Percentiles rank a stretch among this genome's conserved stretches.
Conservation (phyloP, 1,140 invertebrate genomes). For the Sminthurides bifidus region DNA sequence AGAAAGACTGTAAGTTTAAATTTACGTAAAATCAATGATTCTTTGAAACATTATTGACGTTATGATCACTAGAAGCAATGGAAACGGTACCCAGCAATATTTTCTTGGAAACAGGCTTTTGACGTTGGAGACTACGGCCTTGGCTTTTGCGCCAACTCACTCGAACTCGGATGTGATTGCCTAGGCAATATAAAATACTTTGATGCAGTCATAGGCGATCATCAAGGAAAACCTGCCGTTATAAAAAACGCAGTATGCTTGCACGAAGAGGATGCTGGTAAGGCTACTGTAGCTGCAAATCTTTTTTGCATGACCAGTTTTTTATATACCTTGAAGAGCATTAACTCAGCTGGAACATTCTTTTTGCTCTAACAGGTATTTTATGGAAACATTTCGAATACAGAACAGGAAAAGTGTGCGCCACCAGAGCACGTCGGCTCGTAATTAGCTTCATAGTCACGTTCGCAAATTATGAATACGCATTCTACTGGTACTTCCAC, state of each 20-base stretch:
- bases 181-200: conserved; percentile 25
- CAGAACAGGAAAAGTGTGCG: conserved; percentile 13
- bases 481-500: conserved; percentile 26
- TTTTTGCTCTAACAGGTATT: conserved; percentile 1
- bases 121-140: conserved; percentile 17
- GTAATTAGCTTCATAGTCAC: conserved; percentile 23
- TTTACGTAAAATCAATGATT: background rate
- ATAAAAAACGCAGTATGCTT: conserved; percentile 29
- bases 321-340: background rate
- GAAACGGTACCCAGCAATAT: too few relatives aligned
- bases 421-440: conserved; percentile 12
- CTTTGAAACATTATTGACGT: background rate
- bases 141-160: conserved; percentile 25
- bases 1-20: conserved; percentile 22
- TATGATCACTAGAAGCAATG: too few relatives aligned
- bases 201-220: conserved; percentile 18
- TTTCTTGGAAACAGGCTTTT: conserved; percentile 1
- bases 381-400: conserved; percentile 25
- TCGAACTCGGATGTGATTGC: conserved; percentile 27
- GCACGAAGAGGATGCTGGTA: conserved; percentile 28
- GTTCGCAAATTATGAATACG: conserved; percentile 29
- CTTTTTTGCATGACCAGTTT: background rate
- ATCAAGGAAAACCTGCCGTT: conserved; percentile 16
- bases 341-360: background rate
- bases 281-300: background rate